Evolutionary conservation across 2,888 invertebrate species (phyloP).

Genomic region (Crocallis elinguaria): DNA sequence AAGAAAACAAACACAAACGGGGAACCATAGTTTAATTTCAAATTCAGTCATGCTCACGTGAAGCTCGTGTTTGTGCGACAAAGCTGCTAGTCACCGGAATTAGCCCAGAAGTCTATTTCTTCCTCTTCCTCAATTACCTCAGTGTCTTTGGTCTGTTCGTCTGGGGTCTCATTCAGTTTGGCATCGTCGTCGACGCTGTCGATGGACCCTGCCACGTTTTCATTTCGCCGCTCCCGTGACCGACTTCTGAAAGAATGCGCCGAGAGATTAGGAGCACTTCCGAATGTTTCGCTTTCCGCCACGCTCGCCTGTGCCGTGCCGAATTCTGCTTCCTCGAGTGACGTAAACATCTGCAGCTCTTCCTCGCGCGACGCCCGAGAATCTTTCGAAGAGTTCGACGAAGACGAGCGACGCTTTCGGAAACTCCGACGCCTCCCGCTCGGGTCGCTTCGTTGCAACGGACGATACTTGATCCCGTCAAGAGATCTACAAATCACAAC

Average conservation of each 20-base stretch:
- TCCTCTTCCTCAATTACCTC: slow-evolving; percentile 77
- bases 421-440: slow-evolving; percentile 86
- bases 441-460: slow-evolving; percentile 86
- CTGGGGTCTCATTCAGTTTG: slow-evolving; percentile 62
- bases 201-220: slow-evolving; percentile 57
- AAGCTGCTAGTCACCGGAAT: slow-evolving; percentile 73
- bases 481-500: slow-evolving; percentile 84
- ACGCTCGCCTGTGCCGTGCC: slow-evolving; percentile 66
- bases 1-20: slow-evolving; percentile 67
- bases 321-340: slow-evolving; percentile 86
- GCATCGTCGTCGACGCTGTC: slow-evolving; percentile 56
- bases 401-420: slow-evolving; percentile 86
- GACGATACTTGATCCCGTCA: slow-evolving; percentile 87
- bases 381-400: slow-evolving; percentile 85
- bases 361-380: slow-evolving; percentile 87
- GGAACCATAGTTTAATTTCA: slow-evolving; percentile 69
- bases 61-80: slow-evolving; percentile 57
- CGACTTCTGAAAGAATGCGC: slow-evolving; percentile 84
- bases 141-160: slow-evolving; percentile 66
- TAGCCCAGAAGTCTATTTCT: slow-evolving; percentile 75
- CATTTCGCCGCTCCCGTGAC: slow-evolving; percentile 70
- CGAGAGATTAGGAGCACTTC: slow-evolving; percentile 80
- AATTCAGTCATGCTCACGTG: slow-evolving; percentile 76
- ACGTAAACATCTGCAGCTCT: slow-evolving; percentile 86
- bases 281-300: slow-evolving; percentile 54